Conservation (phyloP, 2,888 invertebrate species). For the Nomada fucata region DNA sequence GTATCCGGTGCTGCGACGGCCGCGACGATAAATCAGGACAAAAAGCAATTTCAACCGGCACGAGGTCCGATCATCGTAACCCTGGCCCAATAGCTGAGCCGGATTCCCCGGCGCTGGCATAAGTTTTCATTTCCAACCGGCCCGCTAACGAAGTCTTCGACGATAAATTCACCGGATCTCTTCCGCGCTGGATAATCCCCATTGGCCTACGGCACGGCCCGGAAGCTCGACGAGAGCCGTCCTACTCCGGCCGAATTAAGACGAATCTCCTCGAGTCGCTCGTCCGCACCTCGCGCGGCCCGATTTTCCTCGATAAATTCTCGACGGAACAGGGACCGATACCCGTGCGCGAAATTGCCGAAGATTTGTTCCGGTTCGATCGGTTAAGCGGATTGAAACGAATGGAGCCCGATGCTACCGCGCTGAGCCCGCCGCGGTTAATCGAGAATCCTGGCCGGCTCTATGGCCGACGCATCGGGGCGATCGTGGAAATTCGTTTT, state of each 20-base stretch:
- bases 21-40: slow-evolving; percentile 55
- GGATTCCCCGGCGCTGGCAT: slow-evolving; percentile 58
- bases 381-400: slow-evolving; percentile 37
- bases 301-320: slow-evolving; percentile 36
- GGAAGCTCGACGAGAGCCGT: slow-evolving; percentile 65
- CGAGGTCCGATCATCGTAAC: slow-evolving; percentile 53
- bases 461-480: neutral
- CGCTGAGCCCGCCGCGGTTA: neutral
- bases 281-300: slow-evolving; percentile 28
- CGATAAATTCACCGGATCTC: slow-evolving; percentile 76
- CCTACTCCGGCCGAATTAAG: slow-evolving; percentile 71
- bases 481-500: neutral
- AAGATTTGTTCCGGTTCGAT: slow-evolving; percentile 37
- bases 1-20: slow-evolving; percentile 8
- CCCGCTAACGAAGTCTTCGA: slow-evolving; percentile 70
- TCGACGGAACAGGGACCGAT: slow-evolving; percentile 28
- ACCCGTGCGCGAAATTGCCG: slow-evolving; percentile 11
- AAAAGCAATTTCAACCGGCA: slow-evolving; percentile 59
- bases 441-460: neutral
- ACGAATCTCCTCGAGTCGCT: slow-evolving; percentile 63
- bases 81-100: slow-evolving; percentile 49
- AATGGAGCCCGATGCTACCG: neutral
- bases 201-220: slow-evolving; percentile 62
- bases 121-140: slow-evolving; percentile 73
- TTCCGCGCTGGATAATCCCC: slow-evolving; percentile 75